Percentiles rank a stretch among this genome's conserved stretches.
phyloP scores from a whole-genome alignment of 2,797 vertebrate genomes.

The Macropus fuliginosus region DNA sequence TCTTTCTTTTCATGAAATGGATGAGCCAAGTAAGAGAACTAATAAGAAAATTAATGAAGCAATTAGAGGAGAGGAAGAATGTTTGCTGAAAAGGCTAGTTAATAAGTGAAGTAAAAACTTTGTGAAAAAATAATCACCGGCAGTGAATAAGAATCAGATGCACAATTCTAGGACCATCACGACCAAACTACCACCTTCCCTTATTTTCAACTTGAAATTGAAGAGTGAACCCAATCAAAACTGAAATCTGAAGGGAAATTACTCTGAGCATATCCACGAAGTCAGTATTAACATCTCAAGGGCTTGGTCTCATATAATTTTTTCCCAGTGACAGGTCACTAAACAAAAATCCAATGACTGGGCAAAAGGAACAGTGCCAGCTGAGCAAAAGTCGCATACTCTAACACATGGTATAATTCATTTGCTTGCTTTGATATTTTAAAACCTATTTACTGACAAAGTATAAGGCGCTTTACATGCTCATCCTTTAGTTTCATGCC shows the following conservation, averaged over 20 bases:
- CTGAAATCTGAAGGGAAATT: conserved; percentile 44
- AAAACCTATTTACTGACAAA: background rate
- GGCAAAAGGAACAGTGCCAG: conserved; percentile 6
- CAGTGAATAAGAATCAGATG: background rate
- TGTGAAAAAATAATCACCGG: background rate
- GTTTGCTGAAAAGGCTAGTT: background rate
- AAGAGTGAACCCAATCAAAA: conserved; percentile 13
- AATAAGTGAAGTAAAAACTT: conserved; percentile 9
- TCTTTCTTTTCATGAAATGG: background rate
- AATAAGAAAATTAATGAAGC: conserved; percentile 1
- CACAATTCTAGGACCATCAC: background rate
- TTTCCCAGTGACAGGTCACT: conserved; percentile 12
- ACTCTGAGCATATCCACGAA: conserved; percentile 30
- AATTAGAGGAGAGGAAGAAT: conserved; percentile 15
- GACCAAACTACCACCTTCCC: conserved; percentile 10
- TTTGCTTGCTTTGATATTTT: background rate
- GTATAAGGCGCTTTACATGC: background rate
- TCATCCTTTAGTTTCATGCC: background rate
- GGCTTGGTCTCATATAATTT: conserved; percentile 6
- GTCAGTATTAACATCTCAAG: conserved; percentile 36
- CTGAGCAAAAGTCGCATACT: background rate
- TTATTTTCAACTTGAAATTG: conserved; percentile 49
- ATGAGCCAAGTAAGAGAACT: background rate
- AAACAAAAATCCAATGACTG: conserved; percentile 49
- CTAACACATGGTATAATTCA: background rate